Evolutionary conservation across 1,140 invertebrate genomes (phyloP), one percentile per base, ranked within the genome.

Genomic region (Drosophila ananassae): DNA sequence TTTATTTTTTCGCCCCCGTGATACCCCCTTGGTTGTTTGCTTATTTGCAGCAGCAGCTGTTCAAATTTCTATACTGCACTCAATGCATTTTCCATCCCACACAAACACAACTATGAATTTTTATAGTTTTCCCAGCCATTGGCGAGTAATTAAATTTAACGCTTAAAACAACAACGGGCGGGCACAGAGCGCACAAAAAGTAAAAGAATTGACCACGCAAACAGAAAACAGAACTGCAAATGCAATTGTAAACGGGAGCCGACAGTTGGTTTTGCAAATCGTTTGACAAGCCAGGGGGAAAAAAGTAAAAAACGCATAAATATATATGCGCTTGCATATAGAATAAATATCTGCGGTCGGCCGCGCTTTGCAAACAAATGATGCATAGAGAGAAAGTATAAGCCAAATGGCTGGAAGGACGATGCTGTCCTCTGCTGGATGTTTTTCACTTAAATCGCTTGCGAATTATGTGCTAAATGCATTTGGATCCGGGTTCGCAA

Each of bases 141-240:
- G 77, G 62, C 75, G 78, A 85, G 78, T 85, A 85, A 85, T 85
- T 89, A 82, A 87, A 85, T 85, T 89, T 89, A 89, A 85, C 74
- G 82, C 82, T 77, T 78, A 87, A 81, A 85, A 87, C 82, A 85
- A 87, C 82, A 74, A 60, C 53, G 66, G 30, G 44, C 60, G 32
- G 56, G 24, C 34, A 60, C 47, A 51, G 10, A 55, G 22, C 22
- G 21, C 9, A 58, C n/a, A 59, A 69, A 53, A 50, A 46, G 39
- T n/a, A 53, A 28, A 48, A 56, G 63, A 77, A 80, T 52, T 77
- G 63, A 66, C 63, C 77, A 87, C 51, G 51, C 78, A 77, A 81
- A 85, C 64, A 82, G 82, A 73, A 83, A 59, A 64, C 63, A 56
- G 60, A 75, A 62, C 79, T 75, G 60, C 72, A 82, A 82, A 85